Evolutionary conservation across 1,140 invertebrate species (phyloP), one percentile per base, ranked within the genome.

Genomic region (Cataglyphis hispanica): DNA sequence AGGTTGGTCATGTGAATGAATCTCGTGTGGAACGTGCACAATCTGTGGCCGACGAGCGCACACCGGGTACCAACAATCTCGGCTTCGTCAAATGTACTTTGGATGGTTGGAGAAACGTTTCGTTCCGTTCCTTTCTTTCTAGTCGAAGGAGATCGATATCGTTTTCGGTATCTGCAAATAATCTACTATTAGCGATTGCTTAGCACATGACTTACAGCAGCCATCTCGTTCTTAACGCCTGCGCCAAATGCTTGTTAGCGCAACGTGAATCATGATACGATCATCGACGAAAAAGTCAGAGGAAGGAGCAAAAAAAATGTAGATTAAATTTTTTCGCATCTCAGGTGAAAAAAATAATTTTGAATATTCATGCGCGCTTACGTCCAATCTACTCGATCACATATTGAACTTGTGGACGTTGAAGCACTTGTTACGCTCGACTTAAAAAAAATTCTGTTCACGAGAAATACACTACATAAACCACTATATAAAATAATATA

Each of bases 91-190:
- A 86, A 19, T 92, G 91, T 11, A 93, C 58, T 16, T 93, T 95
- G 0, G 97, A 94, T 4, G 94, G 91, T 43, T 43, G 40, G 40
- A 10, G 7, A 43, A 11, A 8, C 43, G 96, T 94, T 22, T 97
- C 97, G 1, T 94, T 91, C 97, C 97, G 97, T 67, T 95, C 94
- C 1, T 93, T 88, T 3, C 97, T 95, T 2, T 92, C 86, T n/a
- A n/a, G 6, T 96, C 93, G 50, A 96, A 95, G 7, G 91, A 92
- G 25, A 96, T 93, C 13, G 92, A 86, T 10, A 16, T n/a, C 19
- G 67, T 90, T 50, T 31, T 16, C 76, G 8, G 19, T 11, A 56
- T 2, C 69, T 37, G 19, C 19, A 74, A 74, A 74, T 53, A 37
- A 27, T 5, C 3, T 13, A 3, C 22, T 1, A 69, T 22, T 4